A percentile compares a stretch with the other conserved stretches of the same genome.
Evolutionary conservation across 92 coral and sea anemone species (phyloP).

Genomic region (Blastomussa wellsi): DNA sequence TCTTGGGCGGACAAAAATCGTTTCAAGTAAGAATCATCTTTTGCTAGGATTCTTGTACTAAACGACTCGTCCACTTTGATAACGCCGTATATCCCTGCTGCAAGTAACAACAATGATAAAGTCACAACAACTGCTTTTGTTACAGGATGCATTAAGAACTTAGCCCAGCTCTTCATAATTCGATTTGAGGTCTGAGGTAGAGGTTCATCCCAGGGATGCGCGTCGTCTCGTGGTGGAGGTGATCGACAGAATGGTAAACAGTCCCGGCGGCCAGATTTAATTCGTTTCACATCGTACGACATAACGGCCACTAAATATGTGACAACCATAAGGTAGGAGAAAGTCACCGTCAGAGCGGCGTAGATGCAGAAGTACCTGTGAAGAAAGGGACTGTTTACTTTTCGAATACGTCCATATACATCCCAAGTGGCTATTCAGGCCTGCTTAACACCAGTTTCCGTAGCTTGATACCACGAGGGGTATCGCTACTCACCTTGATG

Average conservation of each 20-base stretch:
- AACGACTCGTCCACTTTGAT: slow-evolving; percentile 59
- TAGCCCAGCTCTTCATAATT: slow-evolving; percentile 64
- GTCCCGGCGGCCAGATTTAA: slow-evolving; percentile 78
- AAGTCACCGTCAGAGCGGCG: slow-evolving; percentile 69
- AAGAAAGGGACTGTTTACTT: not conserved
- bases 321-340: slow-evolving; percentile 71
- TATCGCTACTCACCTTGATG: no score
- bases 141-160: slow-evolving; percentile 48
- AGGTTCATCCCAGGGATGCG: slow-evolving; percentile 62
- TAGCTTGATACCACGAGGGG: no score
- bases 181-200: slow-evolving; percentile 54
- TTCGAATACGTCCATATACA: no score
- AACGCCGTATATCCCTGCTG: slow-evolving; percentile 70
- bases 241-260: slow-evolving; percentile 65
- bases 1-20: slow-evolving; percentile 41
- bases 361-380: slow-evolving; percentile 74
- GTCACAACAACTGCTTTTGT: slow-evolving; percentile 55
- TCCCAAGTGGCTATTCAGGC: not conserved
- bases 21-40: slow-evolving; percentile 52
- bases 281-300: slow-evolving; percentile 69
- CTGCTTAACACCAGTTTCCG: no score
- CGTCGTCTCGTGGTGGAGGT: slow-evolving; percentile 46
- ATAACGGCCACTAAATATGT: slow-evolving; percentile 83
- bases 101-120: slow-evolving; percentile 58
- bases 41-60: slow-evolving; percentile 52